Evolutionary conservation across 2,888 invertebrate genomes (phyloP), one percentile per base, ranked within the genome.

Genomic region (Luperina nickerlii): DNA sequence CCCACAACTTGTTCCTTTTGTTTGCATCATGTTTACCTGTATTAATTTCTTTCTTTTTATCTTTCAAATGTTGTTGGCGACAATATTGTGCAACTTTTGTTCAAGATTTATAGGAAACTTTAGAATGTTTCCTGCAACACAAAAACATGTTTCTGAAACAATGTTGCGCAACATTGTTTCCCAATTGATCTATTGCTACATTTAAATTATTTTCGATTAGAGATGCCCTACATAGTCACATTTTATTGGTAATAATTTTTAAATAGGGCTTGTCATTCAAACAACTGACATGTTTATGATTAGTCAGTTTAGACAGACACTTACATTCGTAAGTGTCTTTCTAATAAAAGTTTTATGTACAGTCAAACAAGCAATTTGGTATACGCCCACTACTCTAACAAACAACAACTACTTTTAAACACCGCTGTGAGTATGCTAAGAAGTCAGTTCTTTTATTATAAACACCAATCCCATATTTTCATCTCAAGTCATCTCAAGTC

Each of bases 271-370:
- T 15, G 7, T 62, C 38, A 51, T 27, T 62, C 18, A 60, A 15
- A 11, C n/a, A 48, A 74, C 5, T 51, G 60, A 0, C 9, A n/a
- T 20, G 42, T 60, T 42, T 51, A 60, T 38, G 9, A 24, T 45
- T 9, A 42, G 42, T 9, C 42, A 42, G 42, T 42, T 42, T 42
- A 42, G 9, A 42, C 0, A 42, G 9, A 42, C 42, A 42, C 6
- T 38, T 38, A 38, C 42, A 1, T 42, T 42, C 1, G 51, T 6
- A 27, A 7, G 9, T 54, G 27, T 45, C 6, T 54, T 20, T n/a
- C 9, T 68, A 65, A 65, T 76, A 4, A 80, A 68, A 75, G 38
- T n/a, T 24, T 20, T 6, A 15, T 27, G 20, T 20, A 51, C 48
- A n/a, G 13, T 13, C 24, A 24, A 32, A 18, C 7, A n/a, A 32